Evolutionary conservation across 2,797 vertebrate genomes (phyloP), one percentile per base, ranked within the genome.

Genomic region (Enteromius treurensis): DNA sequence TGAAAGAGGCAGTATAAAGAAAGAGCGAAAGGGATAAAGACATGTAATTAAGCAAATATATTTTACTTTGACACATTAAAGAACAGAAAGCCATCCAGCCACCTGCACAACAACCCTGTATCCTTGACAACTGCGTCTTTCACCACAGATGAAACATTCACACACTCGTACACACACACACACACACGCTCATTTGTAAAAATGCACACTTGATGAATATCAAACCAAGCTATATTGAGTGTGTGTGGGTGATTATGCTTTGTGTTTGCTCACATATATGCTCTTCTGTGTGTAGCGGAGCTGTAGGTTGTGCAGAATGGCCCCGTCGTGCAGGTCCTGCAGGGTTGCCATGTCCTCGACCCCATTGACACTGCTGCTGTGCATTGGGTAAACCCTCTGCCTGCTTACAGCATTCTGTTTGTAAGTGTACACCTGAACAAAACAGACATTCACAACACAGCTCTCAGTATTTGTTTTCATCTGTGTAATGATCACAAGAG

Each of bases 291-390:
- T 94, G 87, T 98, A 99, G 64, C 97, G 93, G 87, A 96, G 95
- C 91, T 93, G 95, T 11, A 99, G 92, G 92, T 99, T 99, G 92
- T 98, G 94, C 96, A 98, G 96, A 92, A 99, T 98, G 89, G 98
- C 96, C 0, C 97, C 98, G 1, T 97, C 97, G 0, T 99, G 98
- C 1, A 99, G 96, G 88, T 99, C 97, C 19, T 95, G 86, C 1
- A 99, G 91, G 0, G 93, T 80, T n/a, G 97, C 96, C 98, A 99
- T 99, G 93, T 99, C 97, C 89, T 99, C 97, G 89, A 98, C 96
- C 0, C 96, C 96, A n/a, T 88, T 86, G 64, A 89, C 2, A 10
- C 95, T 95, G 86, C 91, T 93, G 80, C 89, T 92, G 89, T 96
- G 96, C 97, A 99, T 98, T 32, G 94, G 90, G 0, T 94, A 96